Evolutionary conservation across 2,797 vertebrate genomes (phyloP), one percentile per base, ranked within the genome.

Genomic region (Hoplostethus atlanticus): DNA sequence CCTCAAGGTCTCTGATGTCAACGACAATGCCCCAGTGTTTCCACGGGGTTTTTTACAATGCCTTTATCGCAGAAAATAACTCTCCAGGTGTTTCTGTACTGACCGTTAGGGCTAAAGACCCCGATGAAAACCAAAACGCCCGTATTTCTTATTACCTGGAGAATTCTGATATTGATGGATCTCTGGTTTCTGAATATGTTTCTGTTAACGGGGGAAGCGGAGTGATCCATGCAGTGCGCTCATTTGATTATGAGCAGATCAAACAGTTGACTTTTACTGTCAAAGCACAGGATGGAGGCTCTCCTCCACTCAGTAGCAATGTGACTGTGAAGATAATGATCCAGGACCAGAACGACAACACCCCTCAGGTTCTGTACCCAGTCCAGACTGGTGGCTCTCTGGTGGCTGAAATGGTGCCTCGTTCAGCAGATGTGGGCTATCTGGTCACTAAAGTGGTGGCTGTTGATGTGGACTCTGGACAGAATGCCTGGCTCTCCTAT

Each of bases 401-500:
- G 44, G 79, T 89, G 42, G 89, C 89, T 81, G 88, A 91, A 76
- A 89, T 88, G 66, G 83, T 81, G 16, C 79, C 87, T 80, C 69
- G 63, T 53, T 74, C 71, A 46, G 59, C 89, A 3, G 77, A 71
- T 73, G 57, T 76, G 30, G 76, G 68, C 46, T 77, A 25, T 13
- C 16, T 67, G 0, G 78, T 59, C 4, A 90, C 84, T 1, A 89
- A 86, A 3, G 84, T 56, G 77, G 21, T 78, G 47, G 46, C 60
- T 7, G 92, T 95, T 53, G 90, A 83, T 86, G 87, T 88, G 79
- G 95, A 95, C 86, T 94, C 93, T 2, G 95, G 95, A 73, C 94
- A 95, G 83, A 96, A 95, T 54, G 92, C 94, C 71, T 94, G 91
- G 92, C 92, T 94, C 56, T 94, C 91, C 31, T 95, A 88, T 76